phyloP scores from a whole-genome alignment of 1,140 invertebrate genomes.

The Brachionus manjavacas region DNA sequence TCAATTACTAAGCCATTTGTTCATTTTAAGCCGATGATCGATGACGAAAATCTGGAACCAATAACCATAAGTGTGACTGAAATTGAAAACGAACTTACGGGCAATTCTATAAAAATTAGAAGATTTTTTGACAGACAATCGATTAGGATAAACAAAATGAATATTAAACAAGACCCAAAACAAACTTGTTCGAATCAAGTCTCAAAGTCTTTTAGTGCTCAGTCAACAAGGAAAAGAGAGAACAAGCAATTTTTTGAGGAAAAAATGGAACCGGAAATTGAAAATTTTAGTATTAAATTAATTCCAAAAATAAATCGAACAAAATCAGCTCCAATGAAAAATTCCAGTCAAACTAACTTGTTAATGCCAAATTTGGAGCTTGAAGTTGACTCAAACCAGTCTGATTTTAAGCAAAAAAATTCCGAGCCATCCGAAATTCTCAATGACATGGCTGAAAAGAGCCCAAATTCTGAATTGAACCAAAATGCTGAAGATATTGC shows the following conservation, averaged over 20 bases:
- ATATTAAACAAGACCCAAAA: not conserved
- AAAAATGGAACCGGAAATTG: slow-evolving; percentile 11
- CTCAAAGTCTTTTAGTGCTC: not conserved
- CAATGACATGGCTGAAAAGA: not conserved
- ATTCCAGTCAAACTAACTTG: not conserved
- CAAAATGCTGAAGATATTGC: not conserved
- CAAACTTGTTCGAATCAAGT: not conserved
- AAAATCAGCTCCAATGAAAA: not conserved
- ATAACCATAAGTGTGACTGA: slow-evolving; percentile 29
- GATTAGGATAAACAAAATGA: not conserved
- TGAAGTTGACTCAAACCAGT: not conserved
- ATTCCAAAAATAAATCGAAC: not conserved
- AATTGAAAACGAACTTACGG: slow-evolving; percentile 20
- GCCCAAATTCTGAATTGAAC: not conserved
- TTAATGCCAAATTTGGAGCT: not conserved
- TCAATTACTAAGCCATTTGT: not conserved
- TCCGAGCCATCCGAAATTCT: not conserved
- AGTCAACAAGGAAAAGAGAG: not conserved
- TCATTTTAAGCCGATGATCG: not conserved
- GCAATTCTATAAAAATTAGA: not conserved
- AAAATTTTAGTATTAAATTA: slow-evolving; percentile 2
- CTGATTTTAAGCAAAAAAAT: not conserved
- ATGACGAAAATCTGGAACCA: not conserved
- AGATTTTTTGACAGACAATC: slow-evolving; percentile 33
- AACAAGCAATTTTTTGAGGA: not conserved